Evolutionary conservation across 2,797 vertebrate genomes (phyloP).

Genomic region (Gastrophryne carolinensis): DNA sequence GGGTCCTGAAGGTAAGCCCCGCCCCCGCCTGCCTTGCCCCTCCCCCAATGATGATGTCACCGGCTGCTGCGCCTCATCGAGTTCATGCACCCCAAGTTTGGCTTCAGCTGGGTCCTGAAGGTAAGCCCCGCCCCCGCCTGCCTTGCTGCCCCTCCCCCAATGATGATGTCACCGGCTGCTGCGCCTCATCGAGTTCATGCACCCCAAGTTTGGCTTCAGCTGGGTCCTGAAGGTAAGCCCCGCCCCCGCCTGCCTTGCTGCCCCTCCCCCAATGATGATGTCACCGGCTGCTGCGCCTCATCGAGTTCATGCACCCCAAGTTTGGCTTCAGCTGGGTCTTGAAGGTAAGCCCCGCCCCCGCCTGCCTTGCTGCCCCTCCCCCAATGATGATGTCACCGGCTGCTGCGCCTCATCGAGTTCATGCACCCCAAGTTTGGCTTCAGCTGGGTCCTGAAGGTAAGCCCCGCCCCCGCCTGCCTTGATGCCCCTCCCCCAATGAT

Average conservation of each 20-base stretch:
- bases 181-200: slow-evolving; percentile 80
- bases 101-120: slow-evolving; percentile 90
- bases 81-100: slow-evolving; percentile 87
- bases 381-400: too few species aligned
- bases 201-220: slow-evolving; percentile 86
- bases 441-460: slow-evolving; percentile 88
- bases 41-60: too few species aligned
- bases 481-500: background rate
- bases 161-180: too few species aligned
- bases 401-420: slow-evolving; percentile 76
- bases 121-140: slow-evolving; percentile 57
- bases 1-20: slow-evolving; percentile 82
- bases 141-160: background rate
- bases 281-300: slow-evolving; percentile 77
- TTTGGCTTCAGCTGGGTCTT: slow-evolving; percentile 92
- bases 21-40: background rate
- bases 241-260: background rate
- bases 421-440: slow-evolving; percentile 91
- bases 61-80: slow-evolving; percentile 78
- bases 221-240: slow-evolving; percentile 85
- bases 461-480: background rate
- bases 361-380: background rate
- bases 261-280: too few species aligned
- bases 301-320: slow-evolving; percentile 85
- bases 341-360: slow-evolving; percentile 67